Evolutionary conservation across 2,113 vertebrate species (phyloP), one percentile per base, ranked within the genome.

Genomic region (Takifugu flavidus): DNA sequence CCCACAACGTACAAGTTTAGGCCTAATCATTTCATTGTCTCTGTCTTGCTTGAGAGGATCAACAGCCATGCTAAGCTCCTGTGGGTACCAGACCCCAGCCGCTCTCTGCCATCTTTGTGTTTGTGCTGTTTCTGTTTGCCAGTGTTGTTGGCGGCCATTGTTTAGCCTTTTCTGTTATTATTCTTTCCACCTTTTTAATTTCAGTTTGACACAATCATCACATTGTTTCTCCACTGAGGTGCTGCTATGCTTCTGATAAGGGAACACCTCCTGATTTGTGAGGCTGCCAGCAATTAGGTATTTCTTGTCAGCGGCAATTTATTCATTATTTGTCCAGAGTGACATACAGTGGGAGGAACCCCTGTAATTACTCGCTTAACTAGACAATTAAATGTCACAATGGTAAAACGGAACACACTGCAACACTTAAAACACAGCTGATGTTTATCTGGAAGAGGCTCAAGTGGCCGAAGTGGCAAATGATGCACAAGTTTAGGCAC

Each of bases 1-100:
- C 72, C 15, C 84, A 62, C 59, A 4, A 83, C 75, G 20, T 20
- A 83, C 76, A 70, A 79, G 74, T 80, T 80, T 51, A 51, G 63
- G 77, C 72, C 79, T 87, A 87, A 88, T 88, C 70, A 65, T 63
- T 67, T 82, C 79, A 79, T 85, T 82, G 82, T 84, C 72, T 88
- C 53, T 27, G 80, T 88, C 86, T 75, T 79, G 84, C 84, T 82
- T 81, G 82, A 86, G 60, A 75, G 79, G 81, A 82, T 84, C 79
- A 72, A 61, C 80, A 77, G 59, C 69, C 64, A 15, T 25, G 67
- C 67, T 85, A 77, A 86, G 68, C 75, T 78, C 80, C 79, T 84
- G 55, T 0, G 79, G 82, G 79, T 64, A n/a, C 73, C 34, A 25
- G 56, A 64, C 72, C 60, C 76, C 64, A 61, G 70, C 74, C 74